Base-by-base conservation (phyloP, 2,888 invertebrate species). In the Aleiodes testaceus region DNA sequence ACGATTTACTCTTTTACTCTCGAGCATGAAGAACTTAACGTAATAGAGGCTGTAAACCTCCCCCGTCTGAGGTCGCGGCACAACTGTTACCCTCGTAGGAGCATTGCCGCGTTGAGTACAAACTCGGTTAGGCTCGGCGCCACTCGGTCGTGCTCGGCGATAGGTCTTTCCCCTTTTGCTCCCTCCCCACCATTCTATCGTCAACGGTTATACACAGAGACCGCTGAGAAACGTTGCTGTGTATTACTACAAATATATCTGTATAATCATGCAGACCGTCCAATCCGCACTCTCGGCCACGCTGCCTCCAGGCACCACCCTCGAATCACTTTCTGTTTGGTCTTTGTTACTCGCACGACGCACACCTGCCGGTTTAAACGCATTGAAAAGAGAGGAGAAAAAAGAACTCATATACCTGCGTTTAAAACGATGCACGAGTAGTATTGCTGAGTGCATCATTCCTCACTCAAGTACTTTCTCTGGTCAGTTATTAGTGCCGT, bases 61-160 rank as follows among this genome's bases (percentile, higher is more conserved):
- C 80, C 80, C 76, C 78, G 74, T 72, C 75, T 79, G 80, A 84
- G 81, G 85, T 84, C 84, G 84, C 86, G 86, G 84, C 83, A 82
- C 81, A 80, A 86, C 86, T 86, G 83, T 81, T 79, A 81, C 81
- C 78, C 80, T 83, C 80, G 79, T 75, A 78, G 72, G 74, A 73
- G 74, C 77, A 79, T 83, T 82, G 83, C 81, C 82, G 84, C 84
- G 83, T 82, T 82, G 79, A 76, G 72, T 49, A 63, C 3, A 22
- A 11, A 9, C 22, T 53, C 53, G 20, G 49, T 52, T 42, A 12
- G 30, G 49, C n/a, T 73, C 73, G 69, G 67, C 14, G 6, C 9
- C 6, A 9, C 69, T 80, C 84, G 81, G 77, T 0, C 4, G 3
- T 1, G 18, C 49, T 83, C 85, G 83, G 77, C 16, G 0, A 7